Conservation (phyloP, 2,888 invertebrate species). For the Noctua janthe region DNA sequence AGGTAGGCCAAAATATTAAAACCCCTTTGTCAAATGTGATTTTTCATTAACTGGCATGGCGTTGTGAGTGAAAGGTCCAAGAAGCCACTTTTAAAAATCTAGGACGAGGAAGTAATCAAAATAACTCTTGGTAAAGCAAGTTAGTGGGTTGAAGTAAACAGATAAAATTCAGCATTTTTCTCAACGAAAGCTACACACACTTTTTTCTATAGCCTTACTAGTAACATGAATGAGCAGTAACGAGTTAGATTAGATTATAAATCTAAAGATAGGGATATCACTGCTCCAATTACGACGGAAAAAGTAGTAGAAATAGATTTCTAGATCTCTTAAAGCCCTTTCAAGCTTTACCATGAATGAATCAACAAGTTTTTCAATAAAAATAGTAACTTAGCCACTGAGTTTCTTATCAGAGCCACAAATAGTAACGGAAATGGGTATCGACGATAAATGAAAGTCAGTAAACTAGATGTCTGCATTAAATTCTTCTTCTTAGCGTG, state of each 20-base stretch:
- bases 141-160: not conserved
- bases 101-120: slow-evolving; percentile 16
- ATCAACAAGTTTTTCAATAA: slow-evolving; percentile 51
- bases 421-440: slow-evolving; percentile 61
- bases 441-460: slow-evolving; percentile 57
- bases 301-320: slow-evolving; percentile 41
- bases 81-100: not conserved
- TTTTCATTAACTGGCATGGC: not conserved
- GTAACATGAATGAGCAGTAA: slow-evolving; percentile 34
- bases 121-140: not conserved
- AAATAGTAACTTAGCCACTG: slow-evolving; percentile 21
- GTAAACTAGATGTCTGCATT: slow-evolving; percentile 48
- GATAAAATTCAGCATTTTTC: slow-evolving; percentile 21
- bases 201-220: not conserved
- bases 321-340: slow-evolving; percentile 35
- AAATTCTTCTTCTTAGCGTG: no score
- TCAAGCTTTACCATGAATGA: slow-evolving; percentile 55
- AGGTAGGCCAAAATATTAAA: not conserved
- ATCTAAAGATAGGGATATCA: slow-evolving; percentile 35
- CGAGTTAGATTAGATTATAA: slow-evolving; percentile 26
- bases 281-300: slow-evolving; percentile 39
- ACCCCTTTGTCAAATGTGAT: not conserved
- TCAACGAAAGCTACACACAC: not conserved
- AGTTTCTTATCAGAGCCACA: slow-evolving; percentile 61
- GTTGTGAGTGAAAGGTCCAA: not conserved